These are phyloP conservation scores for Myanophis thanlyinensis DNA, from an alignment of 2,113 vertebrate species.

Conservation along the genomic window DNA sequence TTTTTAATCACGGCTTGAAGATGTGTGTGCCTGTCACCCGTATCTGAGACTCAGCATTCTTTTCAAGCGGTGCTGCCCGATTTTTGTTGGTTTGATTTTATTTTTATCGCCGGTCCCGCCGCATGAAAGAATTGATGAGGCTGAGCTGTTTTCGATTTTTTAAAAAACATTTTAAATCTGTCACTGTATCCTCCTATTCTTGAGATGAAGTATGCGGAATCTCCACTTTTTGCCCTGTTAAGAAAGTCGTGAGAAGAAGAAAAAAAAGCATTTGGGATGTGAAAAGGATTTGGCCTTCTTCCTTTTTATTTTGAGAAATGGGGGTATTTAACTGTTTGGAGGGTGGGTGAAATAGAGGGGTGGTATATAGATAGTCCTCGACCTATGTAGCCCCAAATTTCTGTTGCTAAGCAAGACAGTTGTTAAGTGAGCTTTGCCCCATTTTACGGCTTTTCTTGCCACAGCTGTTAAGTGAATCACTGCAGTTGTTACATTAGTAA, in stretches of 20 bases:
- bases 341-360: constrained; percentile 54
- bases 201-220: constrained; percentile 3
- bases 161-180: constrained; percentile 11
- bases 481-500: too few species aligned
- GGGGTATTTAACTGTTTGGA: constrained; percentile 66
- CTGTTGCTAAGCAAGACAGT: background rate
- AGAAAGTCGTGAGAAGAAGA: constrained; percentile 30
- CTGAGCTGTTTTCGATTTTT: constrained; percentile 29
- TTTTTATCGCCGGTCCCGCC: constrained; percentile 56
- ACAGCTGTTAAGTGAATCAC: too few species aligned
- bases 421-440: background rate
- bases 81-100: constrained; percentile 55
- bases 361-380: constrained; percentile 19
- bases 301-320: constrained; percentile 26
- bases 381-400: background rate
- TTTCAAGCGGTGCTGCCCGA: constrained; percentile 17
- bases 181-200: constrained; percentile 37
- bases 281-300: constrained; percentile 42
- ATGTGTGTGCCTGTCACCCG: constrained; percentile 43
- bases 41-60: constrained; percentile 45
- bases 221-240: background rate
- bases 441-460: background rate
- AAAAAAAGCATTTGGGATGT: constrained; percentile 32
- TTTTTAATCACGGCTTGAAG: constrained; percentile 48
- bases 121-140: constrained; percentile 57